Evolutionary conservation across 1,140 invertebrate species (phyloP).

Genomic region (Apis florea): DNA sequence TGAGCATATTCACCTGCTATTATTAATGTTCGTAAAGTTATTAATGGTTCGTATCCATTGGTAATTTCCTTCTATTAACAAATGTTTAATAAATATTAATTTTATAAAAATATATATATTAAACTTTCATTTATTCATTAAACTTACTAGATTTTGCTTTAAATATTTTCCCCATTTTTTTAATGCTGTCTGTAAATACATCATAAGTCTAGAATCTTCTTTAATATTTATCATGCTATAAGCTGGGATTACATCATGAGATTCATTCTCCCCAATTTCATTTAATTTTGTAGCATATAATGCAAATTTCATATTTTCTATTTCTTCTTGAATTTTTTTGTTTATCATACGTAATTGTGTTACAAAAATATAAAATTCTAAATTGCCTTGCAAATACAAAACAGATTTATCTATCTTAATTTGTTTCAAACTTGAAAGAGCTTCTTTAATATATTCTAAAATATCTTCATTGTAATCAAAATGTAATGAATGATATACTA

Average conservation of each 20-base stretch:
- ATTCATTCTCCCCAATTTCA: slow-evolving; percentile 52
- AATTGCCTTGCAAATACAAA: slow-evolving; percentile 63
- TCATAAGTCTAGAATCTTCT: slow-evolving; percentile 61
- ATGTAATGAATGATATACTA: slow-evolving; percentile 66
- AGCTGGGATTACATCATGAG: slow-evolving; percentile 66
- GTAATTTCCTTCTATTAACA: slow-evolving; percentile 53
- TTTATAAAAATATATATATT: not conserved
- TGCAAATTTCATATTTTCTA: slow-evolving; percentile 60
- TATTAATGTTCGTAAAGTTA: slow-evolving; percentile 62
- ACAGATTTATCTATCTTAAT: slow-evolving; percentile 19
- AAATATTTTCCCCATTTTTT: slow-evolving; percentile 68
- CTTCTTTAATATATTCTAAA: slow-evolving; percentile 59
- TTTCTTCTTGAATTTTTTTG: slow-evolving; percentile 64
- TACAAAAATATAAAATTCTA: slow-evolving; percentile 69
- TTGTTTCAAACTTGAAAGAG: slow-evolving; percentile 53
- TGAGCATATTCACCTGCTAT: slow-evolving; percentile 69
- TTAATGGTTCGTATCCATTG: slow-evolving; percentile 55
- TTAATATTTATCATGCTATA: slow-evolving; percentile 71
- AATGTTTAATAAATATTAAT: slow-evolving; percentile 19
- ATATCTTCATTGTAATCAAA: slow-evolving; percentile 48
- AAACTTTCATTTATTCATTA: not conserved
- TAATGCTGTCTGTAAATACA: slow-evolving; percentile 58
- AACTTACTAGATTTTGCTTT: slow-evolving; percentile 63
- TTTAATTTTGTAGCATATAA: slow-evolving; percentile 53
- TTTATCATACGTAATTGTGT: slow-evolving; percentile 57